Evolutionary conservation across 2,113 vertebrate genomes (phyloP).

Genomic region (Ciconia stormi): DNA sequence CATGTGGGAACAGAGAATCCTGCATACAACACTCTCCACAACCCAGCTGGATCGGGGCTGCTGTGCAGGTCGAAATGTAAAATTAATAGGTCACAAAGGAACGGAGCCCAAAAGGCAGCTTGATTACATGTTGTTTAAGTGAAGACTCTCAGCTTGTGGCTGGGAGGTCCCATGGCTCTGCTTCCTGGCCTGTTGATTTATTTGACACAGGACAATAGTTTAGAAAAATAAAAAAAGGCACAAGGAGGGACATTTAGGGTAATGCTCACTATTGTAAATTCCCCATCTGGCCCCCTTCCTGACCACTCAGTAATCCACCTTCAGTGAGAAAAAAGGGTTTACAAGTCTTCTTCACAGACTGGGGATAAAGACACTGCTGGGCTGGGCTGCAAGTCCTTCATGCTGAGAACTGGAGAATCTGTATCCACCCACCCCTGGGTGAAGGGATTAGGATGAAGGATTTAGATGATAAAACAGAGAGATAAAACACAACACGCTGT

Average conservation of each 20-base stretch:
- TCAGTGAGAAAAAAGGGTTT: background rate
- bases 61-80: background rate
- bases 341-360: background rate
- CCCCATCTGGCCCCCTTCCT: background rate
- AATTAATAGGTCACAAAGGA: constrained; percentile 9
- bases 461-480: background rate
- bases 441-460: background rate
- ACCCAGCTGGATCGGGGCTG: background rate
- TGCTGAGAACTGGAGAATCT: background rate
- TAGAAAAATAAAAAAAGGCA: background rate
- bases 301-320: background rate
- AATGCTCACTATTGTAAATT: background rate
- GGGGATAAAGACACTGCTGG: background rate
- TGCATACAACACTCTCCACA: background rate
- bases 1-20: background rate
- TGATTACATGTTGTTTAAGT: background rate
- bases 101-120: background rate
- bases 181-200: constrained; percentile 14
- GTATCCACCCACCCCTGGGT: background rate
- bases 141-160: background rate
- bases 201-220: background rate
- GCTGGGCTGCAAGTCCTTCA: background rate
- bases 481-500: background rate
- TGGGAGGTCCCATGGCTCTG: background rate
- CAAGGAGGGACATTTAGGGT: background rate